Conservation (phyloP, 2,888 invertebrate species). For the Labia minor region DNA sequence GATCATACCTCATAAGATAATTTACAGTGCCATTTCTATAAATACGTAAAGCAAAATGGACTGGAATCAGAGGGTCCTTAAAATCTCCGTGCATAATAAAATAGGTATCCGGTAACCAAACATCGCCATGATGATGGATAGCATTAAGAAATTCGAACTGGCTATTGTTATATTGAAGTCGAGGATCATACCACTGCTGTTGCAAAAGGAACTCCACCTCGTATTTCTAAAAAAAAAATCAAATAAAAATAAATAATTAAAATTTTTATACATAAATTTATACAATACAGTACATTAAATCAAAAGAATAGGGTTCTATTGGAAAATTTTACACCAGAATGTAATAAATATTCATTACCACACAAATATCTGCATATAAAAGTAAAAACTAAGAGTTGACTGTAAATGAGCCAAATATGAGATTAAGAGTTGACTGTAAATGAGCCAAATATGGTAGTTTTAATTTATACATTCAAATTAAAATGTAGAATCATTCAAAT, state of each 20-base stretch:
- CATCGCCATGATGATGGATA: slow-evolving; percentile 82
- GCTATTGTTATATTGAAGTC: slow-evolving; percentile 78
- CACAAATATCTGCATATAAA: no score
- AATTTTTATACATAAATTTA: no score
- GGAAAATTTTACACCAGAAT: no score
- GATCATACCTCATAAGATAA: slow-evolving; percentile 73
- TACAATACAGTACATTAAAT: no score
- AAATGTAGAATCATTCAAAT: no score
- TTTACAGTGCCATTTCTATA: slow-evolving; percentile 88
- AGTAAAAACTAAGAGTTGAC: no score
- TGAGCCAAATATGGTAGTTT: no score
- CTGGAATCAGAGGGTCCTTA: slow-evolving; percentile 85
- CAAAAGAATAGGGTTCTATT: no score
- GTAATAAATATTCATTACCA: no score
- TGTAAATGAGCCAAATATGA: no score
- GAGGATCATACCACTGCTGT: slow-evolving; percentile 87
- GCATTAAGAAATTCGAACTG: slow-evolving; percentile 82
- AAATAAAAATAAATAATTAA: slow-evolving; percentile 2
- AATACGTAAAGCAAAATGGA: slow-evolving; percentile 85
- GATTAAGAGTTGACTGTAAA: no score
- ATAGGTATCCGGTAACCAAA: slow-evolving; percentile 90
- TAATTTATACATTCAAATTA: no score
- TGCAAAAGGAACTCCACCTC: slow-evolving; percentile 89
- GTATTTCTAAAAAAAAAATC: slow-evolving; percentile 63
- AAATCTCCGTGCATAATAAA: slow-evolving; percentile 96